These are phyloP conservation scores for Triplophysa bombifrons DNA, from an alignment of 2,797 vertebrate genomes.

Conservation along the genomic window DNA sequence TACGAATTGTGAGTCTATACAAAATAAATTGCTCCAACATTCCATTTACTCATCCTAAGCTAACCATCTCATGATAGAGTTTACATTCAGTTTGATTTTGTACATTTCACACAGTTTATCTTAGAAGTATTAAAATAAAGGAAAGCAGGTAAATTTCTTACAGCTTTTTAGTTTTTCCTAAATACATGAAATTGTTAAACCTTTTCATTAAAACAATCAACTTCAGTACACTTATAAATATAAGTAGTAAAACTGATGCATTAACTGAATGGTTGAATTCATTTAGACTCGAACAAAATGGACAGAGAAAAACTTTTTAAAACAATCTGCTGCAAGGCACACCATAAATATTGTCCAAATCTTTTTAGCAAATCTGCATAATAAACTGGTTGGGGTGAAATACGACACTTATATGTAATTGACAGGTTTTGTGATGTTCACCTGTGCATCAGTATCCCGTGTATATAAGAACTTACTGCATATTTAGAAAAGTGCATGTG, in stretches of 20 bases:
- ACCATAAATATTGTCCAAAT: background rate
- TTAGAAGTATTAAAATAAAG: background rate
- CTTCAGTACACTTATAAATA: too few relatives aligned
- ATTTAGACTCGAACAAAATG: slow-evolving; percentile 3
- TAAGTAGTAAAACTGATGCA: background rate
- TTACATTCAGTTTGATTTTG: slow-evolving; percentile 8
- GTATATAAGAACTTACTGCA: background rate
- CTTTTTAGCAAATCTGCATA: background rate
- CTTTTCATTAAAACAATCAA: background rate
- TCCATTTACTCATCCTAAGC: background rate
- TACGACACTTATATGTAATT: background rate
- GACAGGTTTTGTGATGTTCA: slow-evolving; percentile 2
- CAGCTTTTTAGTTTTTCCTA: background rate
- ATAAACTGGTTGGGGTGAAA: background rate
- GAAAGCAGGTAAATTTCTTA: background rate
- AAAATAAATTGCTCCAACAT: background rate
- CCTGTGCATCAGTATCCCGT: background rate
- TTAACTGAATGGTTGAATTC: background rate
- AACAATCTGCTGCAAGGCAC: background rate
- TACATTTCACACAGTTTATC: background rate
- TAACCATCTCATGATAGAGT: background rate
- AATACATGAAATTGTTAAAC: background rate
- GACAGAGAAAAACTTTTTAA: background rate
- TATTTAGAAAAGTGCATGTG: background rate
- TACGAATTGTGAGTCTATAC: background rate